Percentiles rank a stretch among this genome's conserved stretches.
These are phyloP conservation scores for Carollia perspicillata DNA, from an alignment of 2,113 vertebrate genomes.

Conservation along the genomic window DNA sequence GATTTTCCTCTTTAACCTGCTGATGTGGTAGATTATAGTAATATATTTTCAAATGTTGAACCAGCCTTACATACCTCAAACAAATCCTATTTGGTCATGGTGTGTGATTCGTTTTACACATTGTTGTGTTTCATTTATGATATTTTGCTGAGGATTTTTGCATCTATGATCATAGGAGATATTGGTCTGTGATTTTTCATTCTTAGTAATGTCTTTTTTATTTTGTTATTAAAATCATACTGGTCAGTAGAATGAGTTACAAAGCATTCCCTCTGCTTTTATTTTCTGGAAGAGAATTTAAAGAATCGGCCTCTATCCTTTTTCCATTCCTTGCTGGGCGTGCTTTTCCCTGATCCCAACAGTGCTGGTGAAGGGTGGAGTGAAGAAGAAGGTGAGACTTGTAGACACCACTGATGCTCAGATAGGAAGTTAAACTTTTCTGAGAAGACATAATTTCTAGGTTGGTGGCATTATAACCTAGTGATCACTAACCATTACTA, in stretches of 20 bases:
- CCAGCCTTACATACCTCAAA: not conserved
- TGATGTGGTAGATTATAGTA: not conserved
- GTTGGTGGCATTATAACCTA: not conserved
- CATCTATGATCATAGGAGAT: not conserved
- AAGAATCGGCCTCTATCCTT: not conserved
- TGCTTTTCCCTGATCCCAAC: not conserved
- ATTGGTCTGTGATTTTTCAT: not conserved
- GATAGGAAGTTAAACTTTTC: not conserved
- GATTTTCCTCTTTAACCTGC: not conserved
- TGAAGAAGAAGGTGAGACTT: not conserved
- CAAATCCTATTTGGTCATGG: not conserved
- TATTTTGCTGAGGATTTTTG: not conserved
- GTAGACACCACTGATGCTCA: not conserved
- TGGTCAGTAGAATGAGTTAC: not conserved
- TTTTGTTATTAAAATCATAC: not conserved
- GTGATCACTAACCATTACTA: not conserved
- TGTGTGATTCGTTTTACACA: not conserved
- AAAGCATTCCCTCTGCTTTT: not conserved
- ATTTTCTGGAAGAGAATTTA: not conserved
- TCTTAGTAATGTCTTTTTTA: not conserved
- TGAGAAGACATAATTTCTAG: not conserved
- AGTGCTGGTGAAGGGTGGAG: not conserved
- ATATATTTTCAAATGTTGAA: not conserved
- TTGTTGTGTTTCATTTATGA: not conserved
- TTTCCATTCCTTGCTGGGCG: not conserved